phyloP scores from a whole-genome alignment of 2,888 invertebrate species.

The Heteromurus nitidus region DNA sequence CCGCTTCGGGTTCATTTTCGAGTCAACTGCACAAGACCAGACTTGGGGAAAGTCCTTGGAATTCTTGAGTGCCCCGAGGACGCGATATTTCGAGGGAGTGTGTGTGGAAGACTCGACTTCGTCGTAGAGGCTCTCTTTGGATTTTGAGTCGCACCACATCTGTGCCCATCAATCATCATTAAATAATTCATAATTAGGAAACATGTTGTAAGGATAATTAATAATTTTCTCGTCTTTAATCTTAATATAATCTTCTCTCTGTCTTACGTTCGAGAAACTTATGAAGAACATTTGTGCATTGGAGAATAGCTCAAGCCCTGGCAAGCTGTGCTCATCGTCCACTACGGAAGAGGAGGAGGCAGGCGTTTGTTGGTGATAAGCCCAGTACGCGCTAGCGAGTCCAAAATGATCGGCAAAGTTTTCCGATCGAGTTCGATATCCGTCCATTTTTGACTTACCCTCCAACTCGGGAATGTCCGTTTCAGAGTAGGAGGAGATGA shows the following conservation, averaged over 20 bases:
- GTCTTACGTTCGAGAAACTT: conserved; percentile 67
- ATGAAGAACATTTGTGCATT: conserved; percentile 67
- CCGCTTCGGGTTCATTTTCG: conserved; percentile 63
- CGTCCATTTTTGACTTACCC: conserved; percentile 66
- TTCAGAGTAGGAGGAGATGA: conserved; percentile 60
- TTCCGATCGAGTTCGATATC: conserved; percentile 64
- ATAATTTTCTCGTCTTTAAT: neutral
- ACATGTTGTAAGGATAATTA: neutral
- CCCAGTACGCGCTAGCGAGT: conserved; percentile 60
- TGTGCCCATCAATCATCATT: too few species aligned
- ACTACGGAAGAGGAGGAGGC: neutral
- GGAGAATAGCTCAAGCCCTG: conserved; percentile 60
- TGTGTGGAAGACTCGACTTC: conserved; percentile 66
- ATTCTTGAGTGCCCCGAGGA: conserved; percentile 58
- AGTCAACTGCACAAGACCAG: conserved; percentile 57
- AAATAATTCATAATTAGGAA: too few species aligned
- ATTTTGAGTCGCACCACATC: conserved; percentile 69
- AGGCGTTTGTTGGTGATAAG: conserved; percentile 61
- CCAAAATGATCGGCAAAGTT: conserved; percentile 69
- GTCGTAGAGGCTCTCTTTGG: conserved; percentile 65
- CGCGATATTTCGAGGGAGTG: conserved; percentile 63
- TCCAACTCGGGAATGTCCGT: conserved; percentile 66
- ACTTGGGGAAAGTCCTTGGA: conserved; percentile 63
- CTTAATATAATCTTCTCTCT: too few species aligned
- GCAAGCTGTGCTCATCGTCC: conserved; percentile 29